Percentiles rank a stretch among this genome's conserved stretches.
These are phyloP conservation scores for Electrophaes corylata DNA, from an alignment of 2,888 invertebrate genomes.

Conservation along the genomic window DNA sequence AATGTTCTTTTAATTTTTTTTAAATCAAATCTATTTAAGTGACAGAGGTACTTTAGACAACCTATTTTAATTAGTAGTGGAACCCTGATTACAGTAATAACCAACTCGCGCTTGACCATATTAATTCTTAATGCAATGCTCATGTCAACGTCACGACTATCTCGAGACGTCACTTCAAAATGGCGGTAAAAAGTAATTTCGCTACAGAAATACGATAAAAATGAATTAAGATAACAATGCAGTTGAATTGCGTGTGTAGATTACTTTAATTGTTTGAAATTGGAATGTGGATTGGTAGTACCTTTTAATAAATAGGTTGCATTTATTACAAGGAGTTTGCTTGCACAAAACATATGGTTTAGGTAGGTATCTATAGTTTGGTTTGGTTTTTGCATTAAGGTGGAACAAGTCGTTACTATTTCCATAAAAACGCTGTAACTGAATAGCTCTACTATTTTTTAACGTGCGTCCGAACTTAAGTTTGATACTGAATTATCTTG, in stretches of 20 bases:
- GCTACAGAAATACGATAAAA: slow-evolving; percentile 47
- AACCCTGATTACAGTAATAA: slow-evolving; percentile 17
- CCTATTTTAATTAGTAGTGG: slow-evolving; percentile 4
- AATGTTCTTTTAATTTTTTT: too few relatives aligned
- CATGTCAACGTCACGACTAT: slow-evolving; percentile 76
- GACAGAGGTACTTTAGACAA: too few relatives aligned
- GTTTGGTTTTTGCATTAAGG: too few relatives aligned
- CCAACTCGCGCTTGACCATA: slow-evolving; percentile 19
- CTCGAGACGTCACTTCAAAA: slow-evolving; percentile 53
- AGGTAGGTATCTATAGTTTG: too few relatives aligned
- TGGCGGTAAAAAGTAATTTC: slow-evolving; percentile 53
- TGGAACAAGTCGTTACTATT: too few relatives aligned
- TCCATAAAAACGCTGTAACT: too few relatives aligned
- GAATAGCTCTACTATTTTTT: too few relatives aligned
- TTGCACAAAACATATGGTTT: too few relatives aligned
- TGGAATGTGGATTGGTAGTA: slow-evolving; percentile 25
- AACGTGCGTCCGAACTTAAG: too few relatives aligned
- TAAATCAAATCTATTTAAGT: too few relatives aligned
- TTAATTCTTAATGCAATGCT: slow-evolving; percentile 69
- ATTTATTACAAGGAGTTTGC: too few relatives aligned
- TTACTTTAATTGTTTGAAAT: slow-evolving; percentile 28
- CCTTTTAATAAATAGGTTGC: slow-evolving; percentile 4
- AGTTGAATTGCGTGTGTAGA: slow-evolving; percentile 27
- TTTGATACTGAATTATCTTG: too few relatives aligned
- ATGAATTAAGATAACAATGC: slow-evolving; percentile 33